Evolutionary conservation across 2,113 vertebrate species (phyloP).

Genomic region (Ptilorrhoa leucosticta): DNA sequence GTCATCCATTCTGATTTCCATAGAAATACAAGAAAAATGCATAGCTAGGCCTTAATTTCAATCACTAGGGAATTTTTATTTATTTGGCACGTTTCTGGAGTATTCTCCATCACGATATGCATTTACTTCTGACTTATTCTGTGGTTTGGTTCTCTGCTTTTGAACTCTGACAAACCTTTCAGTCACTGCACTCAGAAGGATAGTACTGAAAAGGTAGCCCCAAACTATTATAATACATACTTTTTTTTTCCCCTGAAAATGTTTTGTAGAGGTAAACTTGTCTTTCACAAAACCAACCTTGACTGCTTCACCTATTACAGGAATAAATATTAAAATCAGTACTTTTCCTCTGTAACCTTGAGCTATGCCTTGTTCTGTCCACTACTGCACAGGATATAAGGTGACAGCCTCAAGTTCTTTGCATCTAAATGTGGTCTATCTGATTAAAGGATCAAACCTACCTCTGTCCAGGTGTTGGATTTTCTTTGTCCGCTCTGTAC

Average conservation of each 20-base stretch:
- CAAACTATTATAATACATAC: accelerated
- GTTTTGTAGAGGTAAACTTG: background rate
- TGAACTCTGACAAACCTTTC: background rate
- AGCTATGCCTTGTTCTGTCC: background rate
- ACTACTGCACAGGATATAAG: background rate
- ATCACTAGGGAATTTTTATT: background rate
- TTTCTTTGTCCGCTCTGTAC: background rate
- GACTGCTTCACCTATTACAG: background rate
- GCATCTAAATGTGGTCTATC: background rate
- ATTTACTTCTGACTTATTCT: background rate
- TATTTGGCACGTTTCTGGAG: background rate
- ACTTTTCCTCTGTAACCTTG: background rate
- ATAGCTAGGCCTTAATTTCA: background rate
- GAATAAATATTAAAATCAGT: background rate
- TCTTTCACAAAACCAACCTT: background rate
- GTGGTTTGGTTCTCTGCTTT: background rate
- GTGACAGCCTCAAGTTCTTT: background rate
- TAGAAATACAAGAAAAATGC: background rate
- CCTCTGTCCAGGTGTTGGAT: background rate
- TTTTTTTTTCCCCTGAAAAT: background rate
- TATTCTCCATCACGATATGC: background rate
- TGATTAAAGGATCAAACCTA: background rate
- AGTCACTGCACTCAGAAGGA: background rate
- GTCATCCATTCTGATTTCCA: background rate
- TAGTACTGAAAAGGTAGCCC: background rate